Percentiles rank a stretch among this genome's conserved stretches.
Evolutionary conservation across 2,888 invertebrate species (phyloP).

Genomic region (Drosophila paramelanica): DNA sequence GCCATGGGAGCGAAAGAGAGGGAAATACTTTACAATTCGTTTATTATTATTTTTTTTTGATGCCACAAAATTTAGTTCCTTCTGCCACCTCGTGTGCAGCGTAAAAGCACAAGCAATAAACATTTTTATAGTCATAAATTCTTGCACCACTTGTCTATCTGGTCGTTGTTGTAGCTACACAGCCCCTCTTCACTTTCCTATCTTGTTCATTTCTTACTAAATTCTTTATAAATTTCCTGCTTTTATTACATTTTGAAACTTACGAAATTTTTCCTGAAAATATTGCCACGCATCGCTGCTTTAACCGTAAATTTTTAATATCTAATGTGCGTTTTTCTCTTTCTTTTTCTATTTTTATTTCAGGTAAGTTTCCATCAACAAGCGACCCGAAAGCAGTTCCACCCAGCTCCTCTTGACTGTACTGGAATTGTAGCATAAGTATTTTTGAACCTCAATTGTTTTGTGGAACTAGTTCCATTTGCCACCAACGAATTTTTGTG

Average conservation of each 20-base stretch:
- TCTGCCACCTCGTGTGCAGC: conserved; percentile 13
- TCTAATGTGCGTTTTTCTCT: conserved; percentile 60
- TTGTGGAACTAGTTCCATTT: conserved; percentile 14
- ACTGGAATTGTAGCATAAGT: conserved; percentile 25
- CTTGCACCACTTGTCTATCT: conserved; percentile 46
- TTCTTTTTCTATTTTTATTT: conserved; percentile 44
- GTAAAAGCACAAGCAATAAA: conserved; percentile 69
- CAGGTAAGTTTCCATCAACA: conserved; percentile 70
- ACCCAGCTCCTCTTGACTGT: background rate
- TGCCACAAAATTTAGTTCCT: conserved; percentile 20
- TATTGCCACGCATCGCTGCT: conserved; percentile 19
- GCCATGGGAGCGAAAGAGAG: background rate
- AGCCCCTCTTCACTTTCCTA: background rate
- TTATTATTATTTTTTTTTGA: background rate
- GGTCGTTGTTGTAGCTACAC: conserved; percentile 4
- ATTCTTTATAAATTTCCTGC: conserved; percentile 77
- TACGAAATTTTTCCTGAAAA: conserved; percentile 45
- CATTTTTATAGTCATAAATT: conserved; percentile 78
- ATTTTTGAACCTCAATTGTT: conserved; percentile 19
- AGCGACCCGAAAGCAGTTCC: background rate
- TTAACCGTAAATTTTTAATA: conserved; percentile 57
- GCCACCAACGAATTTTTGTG: background rate
- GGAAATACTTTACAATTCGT: background rate
- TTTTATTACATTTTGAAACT: conserved; percentile 74
- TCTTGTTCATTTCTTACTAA: conserved; percentile 48